phyloP scores from a whole-genome alignment of 2,888 invertebrate genomes.

The Eristalinus sepulchralis region DNA sequence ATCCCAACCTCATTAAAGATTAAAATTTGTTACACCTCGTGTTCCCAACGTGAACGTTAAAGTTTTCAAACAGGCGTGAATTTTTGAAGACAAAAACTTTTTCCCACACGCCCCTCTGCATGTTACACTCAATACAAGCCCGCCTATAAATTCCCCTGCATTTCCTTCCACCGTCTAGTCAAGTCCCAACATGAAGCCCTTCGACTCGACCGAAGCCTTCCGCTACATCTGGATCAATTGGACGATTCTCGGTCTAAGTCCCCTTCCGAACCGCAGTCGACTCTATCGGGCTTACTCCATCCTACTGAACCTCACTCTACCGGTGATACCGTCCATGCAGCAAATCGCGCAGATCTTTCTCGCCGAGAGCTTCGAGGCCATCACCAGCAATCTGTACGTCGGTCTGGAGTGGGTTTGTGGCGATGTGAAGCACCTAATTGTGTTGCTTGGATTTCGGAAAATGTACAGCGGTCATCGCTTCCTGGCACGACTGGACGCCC shows the following conservation, averaged over 20 bases:
- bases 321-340: slow-evolving; percentile 50
- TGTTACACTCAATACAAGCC: not conserved
- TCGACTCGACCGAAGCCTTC: slow-evolving; percentile 69
- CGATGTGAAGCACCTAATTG: slow-evolving; percentile 55
- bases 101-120: not conserved
- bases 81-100: not conserved
- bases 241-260: slow-evolving; percentile 68
- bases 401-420: slow-evolving; percentile 61
- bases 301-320: slow-evolving; percentile 31
- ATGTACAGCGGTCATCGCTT: slow-evolving; percentile 37
- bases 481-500: slow-evolving; percentile 63
- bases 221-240: slow-evolving; percentile 71
- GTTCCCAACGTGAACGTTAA: not conserved
- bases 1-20: not conserved
- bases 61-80: not conserved
- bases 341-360: slow-evolving; percentile 49
- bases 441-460: slow-evolving; percentile 22
- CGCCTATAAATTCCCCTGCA: not conserved
- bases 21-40: not conserved
- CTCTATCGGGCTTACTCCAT: slow-evolving; percentile 63
- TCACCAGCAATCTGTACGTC: slow-evolving; percentile 67
- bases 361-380: slow-evolving; percentile 33
- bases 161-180: not conserved
- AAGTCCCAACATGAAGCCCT: slow-evolving; percentile 20
- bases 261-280: slow-evolving; percentile 19